Percentiles rank a stretch among this genome's conserved stretches.
These are phyloP conservation scores for Lepidotrigona ventralis DNA, from an alignment of 1,140 invertebrate species.

Conservation along the genomic window DNA sequence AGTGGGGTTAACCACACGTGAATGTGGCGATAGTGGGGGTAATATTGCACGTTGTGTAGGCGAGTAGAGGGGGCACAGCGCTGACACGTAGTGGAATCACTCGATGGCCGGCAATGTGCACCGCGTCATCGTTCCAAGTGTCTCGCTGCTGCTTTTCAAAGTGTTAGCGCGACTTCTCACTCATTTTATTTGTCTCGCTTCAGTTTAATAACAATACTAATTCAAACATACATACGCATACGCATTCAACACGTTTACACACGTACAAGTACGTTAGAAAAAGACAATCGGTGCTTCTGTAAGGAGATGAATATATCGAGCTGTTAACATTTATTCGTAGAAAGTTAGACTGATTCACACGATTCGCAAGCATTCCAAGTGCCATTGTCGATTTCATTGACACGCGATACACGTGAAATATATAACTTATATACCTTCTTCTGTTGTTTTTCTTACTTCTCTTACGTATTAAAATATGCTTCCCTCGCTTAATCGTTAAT, in stretches of 20 bases:
- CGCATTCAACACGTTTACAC: neutral
- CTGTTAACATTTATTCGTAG: neutral
- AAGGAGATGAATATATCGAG: neutral
- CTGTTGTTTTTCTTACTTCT: neutral
- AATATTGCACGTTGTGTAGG: constrained; percentile 33
- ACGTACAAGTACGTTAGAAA: no score
- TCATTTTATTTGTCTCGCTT: neutral
- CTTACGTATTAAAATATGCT: neutral
- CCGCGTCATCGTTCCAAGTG: constrained; percentile 69
- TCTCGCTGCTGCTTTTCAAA: constrained; percentile 52
- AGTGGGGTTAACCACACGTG: constrained; percentile 34
- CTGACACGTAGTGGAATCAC: constrained; percentile 52
- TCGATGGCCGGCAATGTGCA: constrained; percentile 70
- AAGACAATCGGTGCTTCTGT: neutral
- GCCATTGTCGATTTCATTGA: neutral
- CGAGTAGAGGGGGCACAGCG: constrained; percentile 36
- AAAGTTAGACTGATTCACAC: neutral
- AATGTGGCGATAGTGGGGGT: neutral
- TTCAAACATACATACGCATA: neutral
- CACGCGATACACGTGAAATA: no score
- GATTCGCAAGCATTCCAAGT: neutral
- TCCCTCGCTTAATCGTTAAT: neutral
- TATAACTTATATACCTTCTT: neutral
- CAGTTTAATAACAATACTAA: neutral
- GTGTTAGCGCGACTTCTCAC: constrained; percentile 13